phyloP scores from a whole-genome alignment of 2,888 invertebrate species.

The Cataglyphis rosenhaueri region DNA sequence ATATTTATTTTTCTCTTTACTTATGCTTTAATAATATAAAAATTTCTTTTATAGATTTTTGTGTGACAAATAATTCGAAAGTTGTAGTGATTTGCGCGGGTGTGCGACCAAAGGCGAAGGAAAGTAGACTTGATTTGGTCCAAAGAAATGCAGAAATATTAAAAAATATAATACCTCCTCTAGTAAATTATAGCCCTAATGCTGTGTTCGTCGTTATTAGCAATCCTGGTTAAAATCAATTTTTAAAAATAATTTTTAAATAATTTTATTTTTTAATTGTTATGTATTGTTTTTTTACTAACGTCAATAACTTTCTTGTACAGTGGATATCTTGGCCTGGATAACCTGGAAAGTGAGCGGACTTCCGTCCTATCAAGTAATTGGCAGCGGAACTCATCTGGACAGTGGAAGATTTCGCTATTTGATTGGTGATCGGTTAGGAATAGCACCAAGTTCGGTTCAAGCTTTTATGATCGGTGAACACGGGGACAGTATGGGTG shows the following conservation, averaged over 20 bases:
- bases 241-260: neutral
- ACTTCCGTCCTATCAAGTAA: constrained; percentile 87
- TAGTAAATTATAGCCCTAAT: constrained; percentile 87
- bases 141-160: constrained; percentile 87
- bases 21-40: neutral
- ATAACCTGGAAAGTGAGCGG: constrained; percentile 89
- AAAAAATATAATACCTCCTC: constrained; percentile 86
- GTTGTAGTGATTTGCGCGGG: constrained; percentile 87
- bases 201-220: constrained; percentile 87
- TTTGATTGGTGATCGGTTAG: constrained; percentile 87
- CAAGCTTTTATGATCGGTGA: constrained; percentile 90
- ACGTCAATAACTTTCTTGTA: neutral
- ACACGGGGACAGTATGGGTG: constrained; percentile 89
- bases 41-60: constrained; percentile 84
- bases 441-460: constrained; percentile 87
- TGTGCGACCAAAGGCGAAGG: constrained; percentile 86
- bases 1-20: neutral
- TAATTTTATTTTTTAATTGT: neutral
- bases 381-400: constrained; percentile 89
- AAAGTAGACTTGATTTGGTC: constrained; percentile 86
- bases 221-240: constrained; percentile 85
- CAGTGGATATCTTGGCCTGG: constrained; percentile 89
- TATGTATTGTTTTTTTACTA: neutral
- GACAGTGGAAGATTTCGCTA: constrained; percentile 88
- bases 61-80: constrained; percentile 86